These are phyloP conservation scores for Phyto melanocephala DNA, from an alignment of 2,888 invertebrate genomes.

Conservation along the genomic window DNA sequence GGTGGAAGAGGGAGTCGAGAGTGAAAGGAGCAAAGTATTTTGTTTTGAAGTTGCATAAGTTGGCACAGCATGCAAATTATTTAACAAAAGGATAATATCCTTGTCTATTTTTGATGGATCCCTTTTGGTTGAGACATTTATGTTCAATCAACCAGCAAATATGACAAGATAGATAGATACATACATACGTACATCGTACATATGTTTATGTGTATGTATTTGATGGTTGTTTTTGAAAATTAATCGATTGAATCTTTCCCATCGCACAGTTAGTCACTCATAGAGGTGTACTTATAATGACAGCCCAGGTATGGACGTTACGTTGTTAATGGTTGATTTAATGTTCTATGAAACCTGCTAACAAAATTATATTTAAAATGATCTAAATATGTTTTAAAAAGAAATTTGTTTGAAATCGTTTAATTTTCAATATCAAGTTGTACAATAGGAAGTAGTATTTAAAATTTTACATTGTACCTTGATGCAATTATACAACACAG, in stretches of 20 bases:
- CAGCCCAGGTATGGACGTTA: too few species aligned
- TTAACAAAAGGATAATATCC: conserved; percentile 60
- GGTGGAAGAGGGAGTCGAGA: neutral
- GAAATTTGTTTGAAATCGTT: too few species aligned
- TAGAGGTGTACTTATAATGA: neutral
- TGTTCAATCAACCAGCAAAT: conserved; percentile 64
- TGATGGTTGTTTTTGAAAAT: conserved; percentile 29
- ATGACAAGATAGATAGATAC: conserved; percentile 47
- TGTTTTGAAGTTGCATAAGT: conserved; percentile 59
- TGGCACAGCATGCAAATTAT: conserved; percentile 64
- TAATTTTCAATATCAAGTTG: too few species aligned
- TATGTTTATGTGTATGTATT: conserved; percentile 9
- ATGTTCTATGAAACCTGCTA: too few species aligned
- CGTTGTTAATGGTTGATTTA: too few species aligned
- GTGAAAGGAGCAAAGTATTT: neutral
- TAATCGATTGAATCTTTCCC: conserved; percentile 2
- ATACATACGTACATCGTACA: too few species aligned
- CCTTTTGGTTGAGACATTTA: conserved; percentile 62
- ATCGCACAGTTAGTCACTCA: neutral
- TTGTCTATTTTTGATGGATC: conserved; percentile 63
- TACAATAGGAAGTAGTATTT: too few species aligned
- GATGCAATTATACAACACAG: too few species aligned
- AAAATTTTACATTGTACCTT: too few species aligned
- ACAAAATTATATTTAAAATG: too few species aligned
- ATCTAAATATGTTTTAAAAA: too few species aligned